These are phyloP conservation scores for Mormyrus proboscirostris DNA, from an alignment of 2,797 vertebrate species.

Conservation along the genomic window DNA sequence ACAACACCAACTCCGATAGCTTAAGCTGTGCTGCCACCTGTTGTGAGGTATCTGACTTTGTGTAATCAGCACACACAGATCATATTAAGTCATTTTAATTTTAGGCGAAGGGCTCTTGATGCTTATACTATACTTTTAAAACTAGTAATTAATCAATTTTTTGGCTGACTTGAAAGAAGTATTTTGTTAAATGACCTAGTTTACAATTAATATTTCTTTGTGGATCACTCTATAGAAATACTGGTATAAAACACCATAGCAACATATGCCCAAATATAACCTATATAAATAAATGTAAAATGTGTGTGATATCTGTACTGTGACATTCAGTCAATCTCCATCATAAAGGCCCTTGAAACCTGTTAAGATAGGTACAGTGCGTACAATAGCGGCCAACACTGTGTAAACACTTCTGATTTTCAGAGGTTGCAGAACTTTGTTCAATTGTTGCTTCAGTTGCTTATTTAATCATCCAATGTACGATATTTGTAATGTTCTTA, in stretches of 20 bases:
- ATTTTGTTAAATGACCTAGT: no score
- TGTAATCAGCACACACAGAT: slow-evolving; percentile 53
- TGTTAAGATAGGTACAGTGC: neutral
- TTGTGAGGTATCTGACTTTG: neutral
- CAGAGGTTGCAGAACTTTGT: no score
- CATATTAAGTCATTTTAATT: slow-evolving; percentile 38
- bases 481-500: no score
- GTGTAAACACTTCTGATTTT: no score
- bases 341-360: neutral
- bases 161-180: neutral
- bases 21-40: neutral
- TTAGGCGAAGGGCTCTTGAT: neutral
- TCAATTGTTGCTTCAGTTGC: no score
- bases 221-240: neutral
- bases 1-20: neutral
- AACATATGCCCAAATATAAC: neutral
- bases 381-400: no score
- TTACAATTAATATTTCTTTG: neutral
- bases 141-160: neutral
- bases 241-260: neutral
- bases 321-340: neutral
- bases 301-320: neutral
- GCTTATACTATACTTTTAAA: neutral
- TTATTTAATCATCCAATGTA: no score
- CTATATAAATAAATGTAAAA: neutral